Base-by-base conservation (phyloP, 2,888 invertebrate species). In the Elmis aenea region DNA sequence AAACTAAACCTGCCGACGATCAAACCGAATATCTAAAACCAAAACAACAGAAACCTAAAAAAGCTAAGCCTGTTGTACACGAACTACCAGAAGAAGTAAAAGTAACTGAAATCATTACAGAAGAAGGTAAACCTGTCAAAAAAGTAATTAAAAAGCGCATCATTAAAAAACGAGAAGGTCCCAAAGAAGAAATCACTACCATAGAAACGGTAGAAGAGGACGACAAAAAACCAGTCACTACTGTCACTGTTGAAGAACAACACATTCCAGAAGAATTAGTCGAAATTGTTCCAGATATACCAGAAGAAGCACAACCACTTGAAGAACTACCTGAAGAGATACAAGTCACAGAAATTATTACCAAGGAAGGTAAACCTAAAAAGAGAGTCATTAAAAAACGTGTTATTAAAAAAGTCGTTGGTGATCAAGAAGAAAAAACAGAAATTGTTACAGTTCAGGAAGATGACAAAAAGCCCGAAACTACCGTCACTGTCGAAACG, bases 201-300 rank as follows among this genome's bases (percentile, higher is more conserved):
- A 70, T 71, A 50, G 57, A 71, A 3, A 54, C 56, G 13, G 56
- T 58, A 3, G 49, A 50, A 40, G 51, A 50, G 32, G 42, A 45
- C 34, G 33, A 29, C 1, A 35, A 45, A 10, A 43, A 47, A 39
- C 57, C 58, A 3, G 43, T 51, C 36, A 53, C 56, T 21, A 57
- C 55, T 29, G 48, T 57, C 0, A 46, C 52, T 3, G 54, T 62
- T 33, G 4, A 42, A 42, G 9, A 38, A 20, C 42, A 43, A 9
- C 32, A 38, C 15, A 33, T 26, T 8, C 46, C 34, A 33, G 51
- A 47, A 14, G 41, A 50, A 29, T 46, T 58, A 2, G 64, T 62
- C 0, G 71, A 68, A 2, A 73, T 70, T 70, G 1, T 62, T 66
- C 2, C 66, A 72, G 1, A 75, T 68, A 46, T 70, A 69, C 32